Evolutionary conservation across 2,113 vertebrate genomes (phyloP), one percentile per base, ranked within the genome.

Genomic region (Pygoscelis adeliae): DNA sequence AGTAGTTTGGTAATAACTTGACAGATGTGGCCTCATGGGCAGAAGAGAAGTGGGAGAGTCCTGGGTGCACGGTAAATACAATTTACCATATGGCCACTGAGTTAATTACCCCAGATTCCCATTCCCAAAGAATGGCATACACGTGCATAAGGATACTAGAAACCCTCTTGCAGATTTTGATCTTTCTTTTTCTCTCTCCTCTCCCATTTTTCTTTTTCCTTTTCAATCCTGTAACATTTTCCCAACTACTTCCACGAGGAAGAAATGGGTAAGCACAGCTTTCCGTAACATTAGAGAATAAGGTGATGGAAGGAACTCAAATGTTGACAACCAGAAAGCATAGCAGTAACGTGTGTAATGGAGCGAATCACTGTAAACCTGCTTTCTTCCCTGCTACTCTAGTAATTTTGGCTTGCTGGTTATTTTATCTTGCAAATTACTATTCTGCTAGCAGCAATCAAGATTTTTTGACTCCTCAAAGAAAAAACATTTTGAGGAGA

Each of bases 181-280:
- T 94, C 26, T 73, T 88, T 93, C 38, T 72, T 76, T 92, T 92
- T 90, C 38, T 91, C 62, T 87, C 74, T 90, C 89, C 47, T 61
- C 34, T 95, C 58, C 42, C 34, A 42, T 1, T 86, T 85, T 87
- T 89, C 36, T 53, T 52, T 82, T 71, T 56, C 21, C 16, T 59
- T 93, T 91, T 81, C 62, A 83, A 84, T 66, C 84, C 81, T 53
- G 21, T 94, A 96, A 89, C 84, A 42, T 78, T 97, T 96, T 77
- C 87, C 65, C 89, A 82, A 61, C 83, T 78, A 78, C 77, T 93
- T 95, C 77, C 78, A 89, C 19, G 69, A 93, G 78, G 76, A 95
- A 97, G 95, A 89, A 97, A 89, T 25, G 63, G 96, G 69, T 96
- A 96, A 96, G 97, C 86, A 47, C 32, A 52, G 49, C 92, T 93